A percentile compares a stretch with the other conserved stretches of the same genome.
Evolutionary conservation across 1,140 invertebrate genomes (phyloP).

Genomic region (Pectinophora gossypiella): DNA sequence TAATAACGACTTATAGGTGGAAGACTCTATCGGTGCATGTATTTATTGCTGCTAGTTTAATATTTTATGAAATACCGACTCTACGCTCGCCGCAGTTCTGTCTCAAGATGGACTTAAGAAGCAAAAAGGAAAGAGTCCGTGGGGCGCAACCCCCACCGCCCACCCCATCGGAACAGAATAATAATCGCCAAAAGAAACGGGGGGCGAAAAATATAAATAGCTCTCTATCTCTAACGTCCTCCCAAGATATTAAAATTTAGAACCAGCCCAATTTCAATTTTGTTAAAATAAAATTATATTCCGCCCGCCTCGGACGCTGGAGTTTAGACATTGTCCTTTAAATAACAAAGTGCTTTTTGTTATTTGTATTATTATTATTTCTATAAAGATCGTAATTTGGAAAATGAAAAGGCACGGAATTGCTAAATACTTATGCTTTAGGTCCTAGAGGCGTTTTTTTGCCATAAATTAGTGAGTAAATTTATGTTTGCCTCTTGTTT

Average conservation of each 20-base stretch:
- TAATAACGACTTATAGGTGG: too few species aligned
- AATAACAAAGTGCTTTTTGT: background rate
- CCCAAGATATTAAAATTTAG: slow-evolving; percentile 70
- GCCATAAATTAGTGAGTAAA: too few species aligned
- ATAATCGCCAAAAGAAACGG: slow-evolving; percentile 74
- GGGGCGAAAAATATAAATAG: slow-evolving; percentile 72
- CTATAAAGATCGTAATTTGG: too few species aligned
- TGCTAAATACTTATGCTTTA: too few species aligned
- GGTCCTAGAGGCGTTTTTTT: too few species aligned
- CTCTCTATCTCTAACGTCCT: slow-evolving; percentile 47
- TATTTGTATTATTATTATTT: too few species aligned
- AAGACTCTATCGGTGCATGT: too few species aligned
- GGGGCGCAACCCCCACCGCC: slow-evolving; percentile 38
- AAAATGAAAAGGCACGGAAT: too few species aligned
- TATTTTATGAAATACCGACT: too few species aligned
- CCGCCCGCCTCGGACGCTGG: slow-evolving; percentile 4
- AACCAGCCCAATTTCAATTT: slow-evolving; percentile 53
- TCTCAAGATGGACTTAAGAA: slow-evolving; percentile 75
- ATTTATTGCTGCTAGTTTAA: too few species aligned
- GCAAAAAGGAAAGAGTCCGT: slow-evolving; percentile 72
- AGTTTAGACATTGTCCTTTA: background rate
- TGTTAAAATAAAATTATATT: slow-evolving; percentile 64
- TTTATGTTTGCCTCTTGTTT: too few species aligned
- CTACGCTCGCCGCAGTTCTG: slow-evolving; percentile 31
- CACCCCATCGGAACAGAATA: slow-evolving; percentile 69